phyloP scores from a whole-genome alignment of 2,797 vertebrate genomes.

The Caiman crocodilus region DNA sequence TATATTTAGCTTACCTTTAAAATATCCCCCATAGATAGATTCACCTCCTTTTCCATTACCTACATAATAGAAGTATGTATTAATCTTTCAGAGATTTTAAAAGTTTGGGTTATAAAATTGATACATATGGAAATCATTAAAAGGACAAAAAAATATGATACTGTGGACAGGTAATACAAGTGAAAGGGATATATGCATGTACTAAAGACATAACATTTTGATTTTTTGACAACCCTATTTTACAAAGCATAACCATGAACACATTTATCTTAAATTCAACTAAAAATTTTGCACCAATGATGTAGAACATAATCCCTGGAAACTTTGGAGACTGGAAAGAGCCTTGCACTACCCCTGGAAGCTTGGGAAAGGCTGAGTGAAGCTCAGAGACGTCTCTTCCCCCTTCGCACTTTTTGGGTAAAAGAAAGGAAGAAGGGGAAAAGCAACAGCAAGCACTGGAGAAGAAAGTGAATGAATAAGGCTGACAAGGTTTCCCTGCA shows the following conservation, averaged over 20 bases:
- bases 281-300: background rate
- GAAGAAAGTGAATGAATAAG: background rate
- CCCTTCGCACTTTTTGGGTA: background rate
- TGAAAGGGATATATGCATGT: background rate
- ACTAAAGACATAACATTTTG: background rate
- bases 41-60: conserved; percentile 99
- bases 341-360: background rate
- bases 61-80: conserved; percentile 67
- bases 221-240: background rate
- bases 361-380: background rate
- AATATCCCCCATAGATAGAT: conserved; percentile 98
- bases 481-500: background rate
- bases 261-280: background rate
- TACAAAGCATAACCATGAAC: background rate
- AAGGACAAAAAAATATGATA: background rate
- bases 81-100: conserved; percentile 30
- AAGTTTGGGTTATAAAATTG: background rate
- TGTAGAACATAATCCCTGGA: background rate
- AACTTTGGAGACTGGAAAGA: background rate
- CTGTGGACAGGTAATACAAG: background rate
- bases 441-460: background rate
- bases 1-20: conserved; percentile 92
- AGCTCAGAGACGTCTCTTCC: background rate
- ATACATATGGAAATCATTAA: background rate
- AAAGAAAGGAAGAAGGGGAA: background rate